Evolutionary conservation across 2,113 vertebrate species (phyloP).

Genomic region (Amphilophus citrinellus): DNA sequence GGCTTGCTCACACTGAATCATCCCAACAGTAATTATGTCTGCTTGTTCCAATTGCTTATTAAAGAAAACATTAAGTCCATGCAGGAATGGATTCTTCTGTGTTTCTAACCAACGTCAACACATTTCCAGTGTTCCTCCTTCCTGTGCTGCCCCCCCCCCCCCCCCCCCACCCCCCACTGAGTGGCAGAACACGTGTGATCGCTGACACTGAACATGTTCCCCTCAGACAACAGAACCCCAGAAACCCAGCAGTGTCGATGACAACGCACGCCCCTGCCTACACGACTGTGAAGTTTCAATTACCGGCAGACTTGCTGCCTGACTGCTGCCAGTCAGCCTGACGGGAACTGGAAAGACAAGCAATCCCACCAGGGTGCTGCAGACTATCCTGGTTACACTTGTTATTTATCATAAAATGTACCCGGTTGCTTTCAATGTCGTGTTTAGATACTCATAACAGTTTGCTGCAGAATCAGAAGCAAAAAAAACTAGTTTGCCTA

Average conservation of each 20-base stretch:
- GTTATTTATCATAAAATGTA: neutral
- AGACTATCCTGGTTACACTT: neutral
- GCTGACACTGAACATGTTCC: constrained; percentile 61
- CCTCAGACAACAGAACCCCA: constrained; percentile 61
- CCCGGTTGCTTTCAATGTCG: neutral
- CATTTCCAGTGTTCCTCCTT: neutral
- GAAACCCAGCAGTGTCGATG: constrained; percentile 52
- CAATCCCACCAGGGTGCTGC: constrained; percentile 22
- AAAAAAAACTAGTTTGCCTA: neutral
- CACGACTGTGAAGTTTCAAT: constrained; percentile 75
- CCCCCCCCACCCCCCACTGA: constrained; percentile 15
- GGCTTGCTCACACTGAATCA: neutral
- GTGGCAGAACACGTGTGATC: constrained; percentile 68
- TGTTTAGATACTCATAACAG: neutral
- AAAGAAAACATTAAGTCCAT: neutral
- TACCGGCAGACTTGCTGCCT: constrained; percentile 61
- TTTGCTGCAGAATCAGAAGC: neutral
- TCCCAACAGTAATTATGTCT: neutral
- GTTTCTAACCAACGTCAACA: neutral
- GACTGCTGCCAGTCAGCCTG: constrained; percentile 67
- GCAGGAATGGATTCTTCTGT: neutral
- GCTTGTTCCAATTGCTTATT: neutral
- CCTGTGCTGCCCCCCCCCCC: neutral
- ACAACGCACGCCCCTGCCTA: constrained; percentile 54
- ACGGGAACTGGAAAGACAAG: constrained; percentile 43